Conservation (phyloP, 2,113 vertebrate species). For the Notothenia coriiceps region DNA sequence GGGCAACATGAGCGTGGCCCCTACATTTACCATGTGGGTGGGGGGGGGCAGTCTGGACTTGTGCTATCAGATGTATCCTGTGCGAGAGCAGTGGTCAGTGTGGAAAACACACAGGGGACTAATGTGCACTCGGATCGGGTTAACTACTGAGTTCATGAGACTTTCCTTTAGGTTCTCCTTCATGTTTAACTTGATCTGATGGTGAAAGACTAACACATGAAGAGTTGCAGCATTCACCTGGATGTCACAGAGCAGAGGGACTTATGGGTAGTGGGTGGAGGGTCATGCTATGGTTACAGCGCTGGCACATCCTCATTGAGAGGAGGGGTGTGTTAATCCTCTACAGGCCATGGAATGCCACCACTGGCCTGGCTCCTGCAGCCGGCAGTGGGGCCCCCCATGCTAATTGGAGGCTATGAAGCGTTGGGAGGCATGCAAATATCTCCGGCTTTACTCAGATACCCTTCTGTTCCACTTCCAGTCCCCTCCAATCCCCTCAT, state of each 20-base stretch:
- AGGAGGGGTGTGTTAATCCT: slow-evolving; percentile 64
- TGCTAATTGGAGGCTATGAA: slow-evolving; percentile 79
- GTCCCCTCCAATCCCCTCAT: slow-evolving; percentile 82
- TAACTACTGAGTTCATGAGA: no score
- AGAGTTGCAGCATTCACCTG: neutral
- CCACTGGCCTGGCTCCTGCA: slow-evolving; percentile 47
- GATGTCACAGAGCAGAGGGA: slow-evolving; percentile 1
- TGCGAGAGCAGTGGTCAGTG: no score
- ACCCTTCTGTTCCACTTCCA: slow-evolving; percentile 80
- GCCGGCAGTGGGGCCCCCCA: slow-evolving; percentile 46
- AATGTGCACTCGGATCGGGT: neutral
- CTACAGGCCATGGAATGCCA: slow-evolving; percentile 69
- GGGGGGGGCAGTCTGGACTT: no score
- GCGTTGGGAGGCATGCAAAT: slow-evolving; percentile 75
- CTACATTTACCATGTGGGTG: no score
- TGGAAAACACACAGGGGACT: no score
- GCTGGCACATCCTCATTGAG: slow-evolving; percentile 47
- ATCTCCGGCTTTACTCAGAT: slow-evolving; percentile 75
- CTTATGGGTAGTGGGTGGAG: slow-evolving; percentile 18
- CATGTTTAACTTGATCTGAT: neutral
- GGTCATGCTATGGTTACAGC: slow-evolving; percentile 57
- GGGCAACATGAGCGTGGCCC: no score
- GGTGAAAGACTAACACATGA: neutral
- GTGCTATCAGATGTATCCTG: no score
- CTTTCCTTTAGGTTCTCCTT: no score